phyloP scores from a whole-genome alignment of 2,113 vertebrate species.

The Ciconia boyciana region DNA sequence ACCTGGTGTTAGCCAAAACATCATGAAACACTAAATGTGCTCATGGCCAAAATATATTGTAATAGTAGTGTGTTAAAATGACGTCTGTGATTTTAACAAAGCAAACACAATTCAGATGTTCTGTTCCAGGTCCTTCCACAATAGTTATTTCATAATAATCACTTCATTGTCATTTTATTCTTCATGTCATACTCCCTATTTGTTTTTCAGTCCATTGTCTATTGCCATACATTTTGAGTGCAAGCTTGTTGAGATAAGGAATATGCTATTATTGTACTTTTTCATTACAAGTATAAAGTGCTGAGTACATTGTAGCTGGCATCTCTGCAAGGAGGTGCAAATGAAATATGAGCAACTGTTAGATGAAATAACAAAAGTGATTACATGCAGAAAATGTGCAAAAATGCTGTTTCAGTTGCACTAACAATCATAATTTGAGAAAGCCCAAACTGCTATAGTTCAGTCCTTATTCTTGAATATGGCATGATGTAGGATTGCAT shows the following conservation, averaged over 20 bases:
- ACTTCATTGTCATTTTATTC: neutral
- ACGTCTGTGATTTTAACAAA: neutral
- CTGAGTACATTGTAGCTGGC: rapidly evolving
- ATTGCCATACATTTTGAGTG: neutral
- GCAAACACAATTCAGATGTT: neutral
- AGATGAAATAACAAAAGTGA: neutral
- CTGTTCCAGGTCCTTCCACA: neutral
- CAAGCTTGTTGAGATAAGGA: neutral
- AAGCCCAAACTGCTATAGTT: neutral
- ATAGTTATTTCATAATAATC: neutral
- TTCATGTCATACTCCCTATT: neutral
- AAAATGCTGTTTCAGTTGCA: neutral
- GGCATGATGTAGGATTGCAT: rapidly evolving
- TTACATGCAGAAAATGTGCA: neutral
- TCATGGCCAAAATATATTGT: neutral
- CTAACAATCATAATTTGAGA: neutral
- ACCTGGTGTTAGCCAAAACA: neutral
- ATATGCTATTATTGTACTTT: neutral
- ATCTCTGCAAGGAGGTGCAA: neutral
- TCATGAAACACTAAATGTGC: neutral
- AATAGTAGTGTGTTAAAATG: neutral
- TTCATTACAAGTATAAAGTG: neutral
- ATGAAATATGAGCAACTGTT: neutral
- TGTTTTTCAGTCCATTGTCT: neutral
- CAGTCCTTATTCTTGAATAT: too few species aligned